A percentile compares a stretch with the other conserved stretches of the same genome.
Conservation (phyloP, 2,113 vertebrate genomes). For the Esox niger region DNA sequence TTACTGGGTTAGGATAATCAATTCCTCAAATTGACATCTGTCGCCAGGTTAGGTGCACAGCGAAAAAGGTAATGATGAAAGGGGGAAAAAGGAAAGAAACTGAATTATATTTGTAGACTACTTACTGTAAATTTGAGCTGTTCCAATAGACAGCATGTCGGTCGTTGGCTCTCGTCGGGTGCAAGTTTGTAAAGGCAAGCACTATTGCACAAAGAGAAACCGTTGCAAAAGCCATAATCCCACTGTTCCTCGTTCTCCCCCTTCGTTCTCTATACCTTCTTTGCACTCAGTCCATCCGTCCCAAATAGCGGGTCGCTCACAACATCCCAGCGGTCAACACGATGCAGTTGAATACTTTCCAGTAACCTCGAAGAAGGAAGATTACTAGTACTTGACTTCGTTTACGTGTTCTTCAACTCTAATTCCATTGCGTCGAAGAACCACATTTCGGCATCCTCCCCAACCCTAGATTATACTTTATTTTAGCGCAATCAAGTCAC, state of each 20-base stretch:
- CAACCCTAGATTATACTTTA: constrained; percentile 17
- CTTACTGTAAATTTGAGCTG: constrained; percentile 88
- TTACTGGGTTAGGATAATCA: too few relatives aligned
- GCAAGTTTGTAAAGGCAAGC: constrained; percentile 62
- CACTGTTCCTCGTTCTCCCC: constrained; percentile 38
- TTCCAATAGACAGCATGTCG: constrained; percentile 89
- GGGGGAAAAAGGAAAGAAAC: background rate
- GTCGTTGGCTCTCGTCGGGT: constrained; percentile 70
- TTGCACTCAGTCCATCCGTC: constrained; percentile 40
- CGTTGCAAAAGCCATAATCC: constrained; percentile 67
- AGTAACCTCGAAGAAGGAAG: constrained; percentile 21
- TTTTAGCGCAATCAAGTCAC: constrained; percentile 35
- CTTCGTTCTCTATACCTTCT: constrained; percentile 22
- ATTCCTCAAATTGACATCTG: too few relatives aligned
- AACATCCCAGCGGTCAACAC: constrained; percentile 58
- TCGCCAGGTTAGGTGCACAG: constrained; percentile 29
- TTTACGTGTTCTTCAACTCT: constrained; percentile 54
- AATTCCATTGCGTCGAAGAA: constrained; percentile 45
- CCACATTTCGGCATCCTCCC: constrained; percentile 33
- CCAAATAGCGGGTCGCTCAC: constrained; percentile 46
- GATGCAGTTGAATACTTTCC: constrained; percentile 48
- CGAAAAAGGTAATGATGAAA: constrained; percentile 4
- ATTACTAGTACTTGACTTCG: constrained; percentile 17
- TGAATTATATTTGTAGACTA: constrained; percentile 29
- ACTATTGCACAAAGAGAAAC: constrained; percentile 64